These are phyloP conservation scores for Astyanax mexicanus DNA, from an alignment of 2,797 vertebrate species.

Conservation along the genomic window DNA sequence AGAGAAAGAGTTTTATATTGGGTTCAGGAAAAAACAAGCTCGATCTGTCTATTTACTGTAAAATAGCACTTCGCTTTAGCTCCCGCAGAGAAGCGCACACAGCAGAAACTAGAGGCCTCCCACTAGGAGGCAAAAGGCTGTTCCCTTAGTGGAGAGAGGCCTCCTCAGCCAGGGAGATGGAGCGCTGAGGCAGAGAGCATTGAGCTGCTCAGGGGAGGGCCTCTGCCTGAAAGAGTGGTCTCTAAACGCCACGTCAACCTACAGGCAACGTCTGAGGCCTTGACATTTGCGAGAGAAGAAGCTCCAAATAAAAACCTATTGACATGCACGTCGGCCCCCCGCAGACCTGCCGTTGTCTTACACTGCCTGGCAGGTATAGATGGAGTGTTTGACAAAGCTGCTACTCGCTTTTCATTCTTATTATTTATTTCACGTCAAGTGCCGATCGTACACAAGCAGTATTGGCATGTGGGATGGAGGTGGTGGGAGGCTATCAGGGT, in stretches of 20 bases:
- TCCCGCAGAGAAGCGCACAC: slow-evolving; percentile 33
- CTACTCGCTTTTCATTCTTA: slow-evolving; percentile 59
- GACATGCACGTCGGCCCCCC: slow-evolving; percentile 68
- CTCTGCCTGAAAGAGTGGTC: slow-evolving; percentile 58
- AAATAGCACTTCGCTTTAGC: slow-evolving; percentile 37
- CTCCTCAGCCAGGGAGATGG: slow-evolving; percentile 26
- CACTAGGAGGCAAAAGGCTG: slow-evolving; percentile 44
- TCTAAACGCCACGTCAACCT: slow-evolving; percentile 58
- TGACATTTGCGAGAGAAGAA: slow-evolving; percentile 70
- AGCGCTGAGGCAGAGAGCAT: slow-evolving; percentile 43
- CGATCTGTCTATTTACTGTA: slow-evolving; percentile 29
- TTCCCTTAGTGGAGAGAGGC: slow-evolving; percentile 18
- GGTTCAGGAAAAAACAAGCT: background rate
- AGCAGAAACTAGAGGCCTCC: slow-evolving; percentile 41
- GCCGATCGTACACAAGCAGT: slow-evolving; percentile 61
- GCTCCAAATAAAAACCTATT: slow-evolving; percentile 59
- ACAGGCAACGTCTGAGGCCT: slow-evolving; percentile 57
- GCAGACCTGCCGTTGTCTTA: slow-evolving; percentile 72
- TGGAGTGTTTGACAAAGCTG: slow-evolving; percentile 62
- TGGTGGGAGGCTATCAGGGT: slow-evolving; percentile 20
- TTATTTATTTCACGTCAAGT: slow-evolving; percentile 75
- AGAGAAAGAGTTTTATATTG: background rate
- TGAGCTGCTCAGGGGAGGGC: slow-evolving; percentile 62
- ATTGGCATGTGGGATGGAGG: slow-evolving; percentile 55
- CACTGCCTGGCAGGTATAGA: slow-evolving; percentile 69